These are phyloP conservation scores for Catostylus mosaicus DNA, from an alignment of 30 jellyfish, hydroid and myxozoan genomes.

Conservation along the genomic window DNA sequence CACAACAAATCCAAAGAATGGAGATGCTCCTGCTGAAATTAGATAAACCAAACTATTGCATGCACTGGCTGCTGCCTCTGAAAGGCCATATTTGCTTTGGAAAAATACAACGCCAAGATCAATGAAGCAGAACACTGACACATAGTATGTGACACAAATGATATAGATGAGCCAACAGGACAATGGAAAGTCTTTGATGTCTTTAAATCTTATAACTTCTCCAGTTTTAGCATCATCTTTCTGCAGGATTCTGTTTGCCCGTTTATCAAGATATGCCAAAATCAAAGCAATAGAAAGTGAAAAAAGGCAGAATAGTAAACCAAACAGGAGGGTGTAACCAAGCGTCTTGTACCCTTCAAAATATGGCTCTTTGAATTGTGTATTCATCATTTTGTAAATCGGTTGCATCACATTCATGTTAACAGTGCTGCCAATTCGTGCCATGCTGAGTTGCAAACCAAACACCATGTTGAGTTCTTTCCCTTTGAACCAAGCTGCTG, in stretches of 20 bases:
- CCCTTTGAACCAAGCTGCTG: constrained; percentile 97
- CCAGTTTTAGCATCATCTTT: constrained; percentile 93
- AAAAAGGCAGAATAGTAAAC: constrained; percentile 67
- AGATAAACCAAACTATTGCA: constrained; percentile 94
- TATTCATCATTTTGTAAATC: constrained; percentile 38
- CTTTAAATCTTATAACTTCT: constrained; percentile 82
- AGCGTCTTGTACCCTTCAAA: constrained; percentile 50
- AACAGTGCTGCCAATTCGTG: constrained; percentile 97
- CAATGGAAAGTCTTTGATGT: constrained; percentile 91
- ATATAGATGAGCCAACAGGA: constrained; percentile 95
- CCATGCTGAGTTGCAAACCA: constrained; percentile 96
- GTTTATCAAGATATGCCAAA: constrained; percentile 81
- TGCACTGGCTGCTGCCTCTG: constrained; percentile 53
- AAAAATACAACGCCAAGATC: constrained; percentile 88
- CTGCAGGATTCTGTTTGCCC: constrained; percentile 85
- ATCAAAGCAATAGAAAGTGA: constrained; percentile 75
- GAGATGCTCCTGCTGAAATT: constrained; percentile 99
- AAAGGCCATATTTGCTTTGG: constrained; percentile 72
- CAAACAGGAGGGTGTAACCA: constrained; percentile 84
- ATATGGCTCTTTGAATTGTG: background rate
- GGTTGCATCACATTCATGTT: constrained; percentile 98
- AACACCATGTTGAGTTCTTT: constrained; percentile 92
- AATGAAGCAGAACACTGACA: constrained; percentile 95
- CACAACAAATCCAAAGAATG: constrained; percentile 86
- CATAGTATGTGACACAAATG: constrained; percentile 94